These are phyloP conservation scores for Sphaerodactylus townsendi DNA, from an alignment of 2,113 vertebrate genomes.

Conservation along the genomic window DNA sequence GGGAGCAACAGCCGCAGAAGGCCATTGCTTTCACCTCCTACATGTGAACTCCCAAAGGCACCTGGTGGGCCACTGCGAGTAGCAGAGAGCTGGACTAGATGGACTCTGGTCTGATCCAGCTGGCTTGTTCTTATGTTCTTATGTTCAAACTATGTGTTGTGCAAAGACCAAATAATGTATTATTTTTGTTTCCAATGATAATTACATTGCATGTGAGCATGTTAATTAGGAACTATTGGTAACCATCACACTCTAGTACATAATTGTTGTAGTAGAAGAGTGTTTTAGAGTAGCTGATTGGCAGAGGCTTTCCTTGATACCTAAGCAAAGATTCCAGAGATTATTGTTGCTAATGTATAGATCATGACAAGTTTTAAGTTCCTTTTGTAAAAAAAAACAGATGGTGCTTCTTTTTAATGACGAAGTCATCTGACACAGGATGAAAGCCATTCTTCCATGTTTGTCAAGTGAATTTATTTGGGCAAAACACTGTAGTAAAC, in stretches of 20 bases:
- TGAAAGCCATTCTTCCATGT: neutral
- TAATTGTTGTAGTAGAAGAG: neutral
- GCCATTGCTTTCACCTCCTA: too few species aligned
- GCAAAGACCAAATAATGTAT: neutral
- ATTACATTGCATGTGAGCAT: neutral
- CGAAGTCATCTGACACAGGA: neutral
- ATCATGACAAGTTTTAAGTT: constrained; percentile 3
- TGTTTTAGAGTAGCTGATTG: neutral
- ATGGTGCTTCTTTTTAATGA: neutral
- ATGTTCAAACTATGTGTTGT: neutral
- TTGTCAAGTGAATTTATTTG: neutral
- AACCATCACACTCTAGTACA: neutral
- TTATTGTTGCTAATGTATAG: neutral
- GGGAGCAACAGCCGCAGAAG: too few species aligned
- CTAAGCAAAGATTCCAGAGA: neutral
- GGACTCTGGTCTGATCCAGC: too few species aligned
- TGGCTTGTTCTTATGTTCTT: too few species aligned
- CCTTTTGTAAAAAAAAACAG: neutral
- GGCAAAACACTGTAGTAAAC: neutral
- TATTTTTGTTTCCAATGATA: neutral
- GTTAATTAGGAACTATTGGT: neutral
- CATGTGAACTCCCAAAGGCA: too few species aligned
- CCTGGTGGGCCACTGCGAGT: too few species aligned
- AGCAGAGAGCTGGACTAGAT: too few species aligned
- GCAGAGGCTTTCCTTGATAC: neutral